Conservation (phyloP, 2,797 vertebrate genomes). For the Eulemur coronatus region DNA sequence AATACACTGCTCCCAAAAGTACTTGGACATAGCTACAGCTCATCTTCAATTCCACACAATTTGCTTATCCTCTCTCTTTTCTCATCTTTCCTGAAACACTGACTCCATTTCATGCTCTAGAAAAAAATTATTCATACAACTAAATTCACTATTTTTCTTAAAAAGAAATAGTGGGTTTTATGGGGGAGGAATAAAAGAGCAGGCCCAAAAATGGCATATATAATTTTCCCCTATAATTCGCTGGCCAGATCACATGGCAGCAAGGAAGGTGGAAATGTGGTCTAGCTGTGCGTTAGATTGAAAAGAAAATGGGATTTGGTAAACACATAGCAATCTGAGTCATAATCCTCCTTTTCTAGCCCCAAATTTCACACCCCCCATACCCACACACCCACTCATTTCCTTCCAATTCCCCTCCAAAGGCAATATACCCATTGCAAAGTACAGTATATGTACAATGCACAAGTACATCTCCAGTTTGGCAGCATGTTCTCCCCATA, state of each 20-base stretch:
- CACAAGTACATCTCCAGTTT: not conserved
- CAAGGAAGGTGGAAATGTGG: not conserved
- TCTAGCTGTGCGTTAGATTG: not conserved
- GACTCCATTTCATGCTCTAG: not conserved
- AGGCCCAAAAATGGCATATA: not conserved
- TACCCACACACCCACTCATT: not conserved
- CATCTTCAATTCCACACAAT: not conserved
- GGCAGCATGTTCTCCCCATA: not conserved
- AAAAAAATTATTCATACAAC: not conserved
- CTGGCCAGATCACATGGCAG: not conserved
- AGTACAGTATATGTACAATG: too few species aligned
- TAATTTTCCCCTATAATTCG: not conserved
- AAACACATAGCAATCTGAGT: not conserved
- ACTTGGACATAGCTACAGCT: not conserved
- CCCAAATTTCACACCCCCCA: too few species aligned
- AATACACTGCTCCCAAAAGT: not conserved
- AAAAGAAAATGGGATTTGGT: not conserved
- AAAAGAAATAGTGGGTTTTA: not conserved
- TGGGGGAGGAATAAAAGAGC: fast-evolving
- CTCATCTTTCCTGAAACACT: not conserved
- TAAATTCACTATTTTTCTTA: not conserved
- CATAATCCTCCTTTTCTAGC: not conserved
- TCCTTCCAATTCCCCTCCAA: not conserved
- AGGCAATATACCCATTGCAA: not conserved
- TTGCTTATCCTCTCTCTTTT: not conserved